Evolutionary conservation across 92 coral and sea anemone species (phyloP).

Genomic region (Anthopleura xanthogrammica): DNA sequence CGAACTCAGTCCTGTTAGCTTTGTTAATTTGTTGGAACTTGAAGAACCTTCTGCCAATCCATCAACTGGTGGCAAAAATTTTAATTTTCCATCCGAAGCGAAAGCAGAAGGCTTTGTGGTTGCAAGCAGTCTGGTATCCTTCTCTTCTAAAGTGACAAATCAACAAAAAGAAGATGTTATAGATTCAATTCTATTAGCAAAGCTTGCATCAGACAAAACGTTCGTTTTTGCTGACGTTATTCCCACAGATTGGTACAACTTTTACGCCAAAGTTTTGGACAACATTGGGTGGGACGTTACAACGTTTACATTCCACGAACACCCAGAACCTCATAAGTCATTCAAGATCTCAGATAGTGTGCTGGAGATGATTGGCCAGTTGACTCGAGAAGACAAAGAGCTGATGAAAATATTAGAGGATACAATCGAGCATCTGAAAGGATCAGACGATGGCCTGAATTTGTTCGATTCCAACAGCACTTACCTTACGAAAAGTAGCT

Average conservation of each 20-base stretch:
- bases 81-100: neutral
- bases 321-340: neutral
- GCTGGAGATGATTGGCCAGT: neutral
- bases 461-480: conserved; percentile 10
- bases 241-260: conserved; percentile 16
- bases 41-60: neutral
- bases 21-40: conserved; percentile 4
- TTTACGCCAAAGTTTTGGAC: conserved; percentile 13
- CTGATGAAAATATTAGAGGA: conserved; percentile 1
- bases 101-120: conserved; percentile 17
- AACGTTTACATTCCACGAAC: neutral
- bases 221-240: neutral
- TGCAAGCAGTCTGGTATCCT: conserved; percentile 17
- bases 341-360: conserved; percentile 6
- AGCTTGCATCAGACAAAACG: conserved; percentile 11
- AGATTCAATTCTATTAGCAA: conserved; percentile 17
- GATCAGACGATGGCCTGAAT: neutral
- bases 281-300: conserved; percentile 19
- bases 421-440: neutral
- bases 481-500: neutral
- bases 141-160: conserved; percentile 11
- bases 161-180: conserved; percentile 24
- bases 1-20: neutral
- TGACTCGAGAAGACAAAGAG: conserved; percentile 15
- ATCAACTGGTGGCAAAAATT: no score